Base-by-base conservation (phyloP, 2,113 vertebrate species). In the Macquaria ambigua region DNA sequence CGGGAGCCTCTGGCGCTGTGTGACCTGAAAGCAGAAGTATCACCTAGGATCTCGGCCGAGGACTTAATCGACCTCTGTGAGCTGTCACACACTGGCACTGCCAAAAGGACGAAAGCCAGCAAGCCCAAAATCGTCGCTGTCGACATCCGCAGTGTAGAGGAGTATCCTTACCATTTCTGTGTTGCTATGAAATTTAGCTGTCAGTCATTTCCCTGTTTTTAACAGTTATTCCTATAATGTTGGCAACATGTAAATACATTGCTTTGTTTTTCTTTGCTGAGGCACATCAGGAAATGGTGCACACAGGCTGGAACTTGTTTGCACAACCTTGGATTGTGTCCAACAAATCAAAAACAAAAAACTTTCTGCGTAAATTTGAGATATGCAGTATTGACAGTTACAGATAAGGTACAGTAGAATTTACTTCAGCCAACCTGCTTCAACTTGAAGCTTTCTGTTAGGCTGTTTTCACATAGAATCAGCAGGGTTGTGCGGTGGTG, bases 31-130 rank as follows among this genome's bases (percentile, higher is more conserved):
- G 96, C 97, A n/a, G 98, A 99, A 90, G 95, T 97, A 2, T 98
- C 98, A 15, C 98, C 98, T 8, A 95, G 98, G 52, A 98, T 99
- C 94, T 99, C 98, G 10, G 98, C 97, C 5, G 98, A 99, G 90
- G 98, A 99, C 92, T 94, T 99, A 77, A 99, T 99, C 74, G 97
- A 98, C 88, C 91, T 99, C 74, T 99, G 98, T 92, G 98, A 99
- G 71, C 92, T 99, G 96, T 28, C 95, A 91, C 53, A 94, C 94
- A 1, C 93, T 83, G 92, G 96, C 14, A 95, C 96, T 11, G 71
- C 93, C 52, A 99, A 98, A 93, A 97, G 97, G 91, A 96, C 94
- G 20, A 98, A 96, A 90, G 91, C 96, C 20, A 96, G 96, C 88
- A 99, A 97, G 86, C 98, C 98, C 12, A 99, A 98, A 91, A 96